Conservation (phyloP, 2,797 vertebrate genomes). For the Glossophaga mutica region DNA sequence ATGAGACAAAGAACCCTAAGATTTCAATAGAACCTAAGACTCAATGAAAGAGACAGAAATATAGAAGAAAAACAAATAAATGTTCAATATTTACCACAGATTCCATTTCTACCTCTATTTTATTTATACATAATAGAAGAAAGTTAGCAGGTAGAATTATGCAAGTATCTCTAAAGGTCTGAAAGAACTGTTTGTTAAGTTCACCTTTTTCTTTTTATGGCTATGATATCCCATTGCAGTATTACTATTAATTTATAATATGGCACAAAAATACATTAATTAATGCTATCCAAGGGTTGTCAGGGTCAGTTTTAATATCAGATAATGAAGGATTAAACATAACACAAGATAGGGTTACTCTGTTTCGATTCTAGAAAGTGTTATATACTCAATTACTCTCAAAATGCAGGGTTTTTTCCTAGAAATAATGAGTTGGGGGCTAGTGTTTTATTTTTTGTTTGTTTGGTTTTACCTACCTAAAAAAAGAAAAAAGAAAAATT, state of each 20-base stretch:
- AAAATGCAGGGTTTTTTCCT: not conserved
- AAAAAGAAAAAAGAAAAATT: not conserved
- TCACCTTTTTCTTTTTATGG: not conserved
- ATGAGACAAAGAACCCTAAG: conserved; percentile 43
- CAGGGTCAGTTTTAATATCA: not conserved
- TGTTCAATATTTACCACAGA: not conserved
- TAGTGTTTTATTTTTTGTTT: not conserved
- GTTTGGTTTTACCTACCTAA: not conserved
- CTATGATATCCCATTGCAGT: not conserved
- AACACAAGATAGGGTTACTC: not conserved
- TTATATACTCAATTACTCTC: not conserved
- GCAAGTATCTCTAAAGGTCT: not conserved
- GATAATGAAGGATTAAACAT: not conserved
- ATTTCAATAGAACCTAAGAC: conserved; percentile 43
- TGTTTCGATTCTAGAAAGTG: not conserved
- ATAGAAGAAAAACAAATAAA: conserved; percentile 36
- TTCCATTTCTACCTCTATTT: not conserved
- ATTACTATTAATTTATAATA: not conserved
- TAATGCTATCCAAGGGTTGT: not conserved
- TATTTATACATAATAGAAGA: not conserved
- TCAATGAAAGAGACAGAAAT: not conserved
- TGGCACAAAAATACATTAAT: not conserved
- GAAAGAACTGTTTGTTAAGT: not conserved
- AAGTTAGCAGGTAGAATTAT: not conserved
- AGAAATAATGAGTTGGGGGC: not conserved